Conservation (phyloP, 2,888 invertebrate species). For the Lysandra bellargus region DNA sequence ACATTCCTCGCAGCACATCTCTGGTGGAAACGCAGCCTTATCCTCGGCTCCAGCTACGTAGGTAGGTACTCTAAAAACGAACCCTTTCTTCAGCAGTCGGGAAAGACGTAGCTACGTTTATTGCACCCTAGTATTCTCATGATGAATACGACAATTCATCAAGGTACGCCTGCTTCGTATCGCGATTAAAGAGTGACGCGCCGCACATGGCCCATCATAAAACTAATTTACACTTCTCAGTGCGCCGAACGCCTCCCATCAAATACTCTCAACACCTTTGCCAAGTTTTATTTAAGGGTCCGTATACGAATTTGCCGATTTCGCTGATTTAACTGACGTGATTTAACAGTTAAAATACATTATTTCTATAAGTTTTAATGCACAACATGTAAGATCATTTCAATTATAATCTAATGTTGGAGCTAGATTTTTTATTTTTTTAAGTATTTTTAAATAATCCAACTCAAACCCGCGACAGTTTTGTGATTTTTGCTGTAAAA, state of each 20-base stretch:
- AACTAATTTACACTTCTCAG: slow-evolving; percentile 64
- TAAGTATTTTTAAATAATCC: too few species aligned
- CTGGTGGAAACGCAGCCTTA: too few species aligned
- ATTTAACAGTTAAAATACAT: too few species aligned
- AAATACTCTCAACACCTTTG: slow-evolving; percentile 42
- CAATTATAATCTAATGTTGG: too few species aligned
- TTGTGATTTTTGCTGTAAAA: too few species aligned
- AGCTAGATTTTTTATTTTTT: too few species aligned
- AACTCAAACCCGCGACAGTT: too few species aligned
- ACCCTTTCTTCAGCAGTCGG: background rate
- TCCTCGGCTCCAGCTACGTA: background rate
- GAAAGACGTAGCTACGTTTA: background rate
- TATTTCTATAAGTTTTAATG: too few species aligned
- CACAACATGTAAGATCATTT: too few species aligned
- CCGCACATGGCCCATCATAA: slow-evolving; percentile 74
- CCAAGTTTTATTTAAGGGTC: slow-evolving; percentile 35
- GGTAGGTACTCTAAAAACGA: background rate
- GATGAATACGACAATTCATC: slow-evolving; percentile 18
- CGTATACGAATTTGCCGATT: too few species aligned
- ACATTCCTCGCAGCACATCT: too few species aligned
- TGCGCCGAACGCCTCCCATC: slow-evolving; percentile 48
- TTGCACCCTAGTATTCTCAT: background rate
- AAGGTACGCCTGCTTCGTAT: slow-evolving; percentile 42
- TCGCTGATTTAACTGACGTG: too few species aligned
- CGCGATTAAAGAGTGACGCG: slow-evolving; percentile 55